Base-by-base conservation (phyloP, 2,888 invertebrate genomes). In the Timandra comae region DNA sequence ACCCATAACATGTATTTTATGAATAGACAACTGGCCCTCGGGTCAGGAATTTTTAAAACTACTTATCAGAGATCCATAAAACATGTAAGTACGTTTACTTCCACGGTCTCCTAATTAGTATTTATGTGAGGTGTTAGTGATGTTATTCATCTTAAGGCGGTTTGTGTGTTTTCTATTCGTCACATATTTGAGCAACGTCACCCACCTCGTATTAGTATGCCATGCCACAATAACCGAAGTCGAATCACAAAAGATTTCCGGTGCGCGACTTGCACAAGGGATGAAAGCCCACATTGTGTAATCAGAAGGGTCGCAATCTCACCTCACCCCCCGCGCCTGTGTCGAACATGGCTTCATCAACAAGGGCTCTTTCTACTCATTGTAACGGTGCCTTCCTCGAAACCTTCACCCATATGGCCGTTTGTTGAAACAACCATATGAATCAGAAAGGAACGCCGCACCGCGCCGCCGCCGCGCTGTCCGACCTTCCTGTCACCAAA, bases 211-310 rank as follows among this genome's bases (percentile, higher is more conserved):
- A 82, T 82, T 82, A 82, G 82, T 82, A 84, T 84, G 79, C 81
- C 63, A 62, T 57, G 62, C 81, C 79, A 77, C 78, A 84, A 80
- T 80, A 84, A 80, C 79, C 76, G 77, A 81, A 81, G 77, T 73
- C 69, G 73, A 82, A 81, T 80, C 81, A 85, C 82, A 85, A 85
- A 85, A 85, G 84, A 85, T 82, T 82, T 84, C 82, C 82, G 82
- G 80, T 67, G 75, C 80, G 76, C 79, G 81, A 77, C 81, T 81
- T 74, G 78, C 79, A 80, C 81, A 78, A 78, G 79, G 80, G 78
- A 82, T 80, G 81, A 82, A 81, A 81, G 80, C 74, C 80, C 73
- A 81, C 82, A 80, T 80, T 81, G 80, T 82, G 84, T 85, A 85
- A 85, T 85, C 84, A 85, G 77, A 77, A 84, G 81, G 84, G 84